A percentile compares a stretch with the other conserved stretches of the same genome.
Conservation (phyloP, 2,888 invertebrate genomes). For the Lordiphosa fenestrarum region DNA sequence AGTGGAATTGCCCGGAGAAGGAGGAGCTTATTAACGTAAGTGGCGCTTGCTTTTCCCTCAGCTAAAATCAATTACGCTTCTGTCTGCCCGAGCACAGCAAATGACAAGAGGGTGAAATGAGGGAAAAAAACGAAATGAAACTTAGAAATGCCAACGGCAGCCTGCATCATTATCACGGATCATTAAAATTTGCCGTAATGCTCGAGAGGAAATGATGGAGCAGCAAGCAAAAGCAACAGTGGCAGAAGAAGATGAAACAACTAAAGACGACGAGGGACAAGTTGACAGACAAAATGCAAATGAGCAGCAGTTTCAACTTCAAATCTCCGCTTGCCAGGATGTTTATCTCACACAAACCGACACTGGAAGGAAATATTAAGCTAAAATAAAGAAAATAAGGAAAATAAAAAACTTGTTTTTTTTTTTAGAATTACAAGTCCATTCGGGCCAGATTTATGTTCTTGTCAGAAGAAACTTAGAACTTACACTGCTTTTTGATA, state of each 20-base stretch:
- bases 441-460: too few species aligned
- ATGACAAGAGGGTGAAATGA: not conserved
- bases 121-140: constrained; percentile 30
- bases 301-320: constrained; percentile 45
- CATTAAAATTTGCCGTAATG: constrained; percentile 70
- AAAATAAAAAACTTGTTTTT: too few species aligned
- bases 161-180: constrained; percentile 75
- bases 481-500: too few species aligned
- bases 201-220: constrained; percentile 41
- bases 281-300: constrained; percentile 57
- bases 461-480: too few species aligned
- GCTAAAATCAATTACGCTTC: constrained; percentile 62
- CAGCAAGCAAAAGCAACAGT: constrained; percentile 16
- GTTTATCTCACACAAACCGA: constrained; percentile 9
- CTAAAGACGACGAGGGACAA: constrained; percentile 10
- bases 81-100: constrained; percentile 9
- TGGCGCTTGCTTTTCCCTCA: constrained; percentile 23
- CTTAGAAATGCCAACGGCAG: constrained; percentile 48
- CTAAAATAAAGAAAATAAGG: too few species aligned
- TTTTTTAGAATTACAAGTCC: too few species aligned
- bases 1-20: constrained; percentile 12
- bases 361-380: not conserved
- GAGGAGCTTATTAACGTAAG: constrained; percentile 42
- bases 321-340: constrained; percentile 9
- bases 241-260: constrained; percentile 17